Base-by-base conservation (phyloP, 92 coral and sea anemone genomes). In the Nematostella vectensis region DNA sequence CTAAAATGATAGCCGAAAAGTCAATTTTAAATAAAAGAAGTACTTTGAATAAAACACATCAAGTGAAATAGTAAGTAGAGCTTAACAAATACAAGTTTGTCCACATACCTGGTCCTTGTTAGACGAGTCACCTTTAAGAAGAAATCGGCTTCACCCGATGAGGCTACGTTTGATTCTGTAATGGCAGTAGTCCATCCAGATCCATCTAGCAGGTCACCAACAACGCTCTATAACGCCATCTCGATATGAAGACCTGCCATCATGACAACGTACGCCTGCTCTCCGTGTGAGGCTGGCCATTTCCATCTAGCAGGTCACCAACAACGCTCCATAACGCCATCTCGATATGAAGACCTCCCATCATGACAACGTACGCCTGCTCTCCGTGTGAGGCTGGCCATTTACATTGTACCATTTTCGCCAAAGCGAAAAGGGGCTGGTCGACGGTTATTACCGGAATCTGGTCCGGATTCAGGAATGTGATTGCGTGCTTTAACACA, bases 241-340 rank as follows among this genome's bases (percentile, higher is more conserved):
- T n/a, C n/a, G n/a, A n/a, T n/a, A n/a, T n/a, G n/a, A n/a, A n/a
- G n/a, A n/a, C n/a, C n/a, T n/a, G n/a, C n/a, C n/a, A n/a, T n/a
- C n/a, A n/a, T n/a, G n/a, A n/a, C n/a, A n/a, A n/a, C n/a, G n/a
- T n/a, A n/a, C n/a, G n/a, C n/a, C n/a, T n/a, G n/a, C n/a, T n/a
- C n/a, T n/a, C n/a, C n/a, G n/a, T n/a, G n/a, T n/a, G n/a, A n/a
- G 74, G 58, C 78, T 78, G 74, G 4, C 88, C 88, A 10, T 77
- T 58, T 33, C 78, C 71, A 27, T 81, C 77, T 25, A 80, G 70
- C 60, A 74, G 69, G 52, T 80, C 81, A 1, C 87, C 87, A 57
- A 67, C 31, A 39, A 61, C 71, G 39, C 47, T 57, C 75, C 70
- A 75, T 30, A 75, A 62, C 16, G 82, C 75, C 82, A 75, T 75